phyloP scores from a whole-genome alignment of 2,888 invertebrate genomes.

The Spilarctia lutea region DNA sequence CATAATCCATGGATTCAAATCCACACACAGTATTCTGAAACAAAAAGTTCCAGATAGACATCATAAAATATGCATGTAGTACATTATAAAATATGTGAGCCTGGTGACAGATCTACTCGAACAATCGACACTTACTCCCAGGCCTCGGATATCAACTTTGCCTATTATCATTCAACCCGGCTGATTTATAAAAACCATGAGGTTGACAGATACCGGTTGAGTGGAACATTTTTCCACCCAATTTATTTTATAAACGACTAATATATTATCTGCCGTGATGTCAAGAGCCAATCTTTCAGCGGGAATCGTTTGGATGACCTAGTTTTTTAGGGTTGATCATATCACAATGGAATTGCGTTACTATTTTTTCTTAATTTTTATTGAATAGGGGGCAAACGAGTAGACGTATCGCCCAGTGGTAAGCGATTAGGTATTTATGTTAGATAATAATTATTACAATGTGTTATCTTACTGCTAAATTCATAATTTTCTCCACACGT shows the following conservation, averaged over 20 bases:
- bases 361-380: no score
- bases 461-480: neutral
- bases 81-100: neutral
- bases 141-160: constrained; percentile 21
- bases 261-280: constrained; percentile 15
- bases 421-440: neutral
- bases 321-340: constrained; percentile 7
- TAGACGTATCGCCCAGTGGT: no score
- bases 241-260: constrained; percentile 33
- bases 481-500: neutral
- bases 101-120: neutral
- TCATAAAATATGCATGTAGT: neutral
- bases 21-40: neutral
- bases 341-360: neutral
- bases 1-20: neutral
- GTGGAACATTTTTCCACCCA: constrained; percentile 35
- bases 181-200: constrained; percentile 39
- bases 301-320: constrained; percentile 20
- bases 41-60: neutral
- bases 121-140: constrained; percentile 9
- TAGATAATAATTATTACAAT: neutral
- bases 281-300: constrained; percentile 19
- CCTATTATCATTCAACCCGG: constrained; percentile 25
- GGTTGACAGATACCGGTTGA: constrained; percentile 35
- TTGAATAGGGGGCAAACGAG: no score